phyloP scores from a whole-genome alignment of 2,113 vertebrate species.

The Axis porcinus region DNA sequence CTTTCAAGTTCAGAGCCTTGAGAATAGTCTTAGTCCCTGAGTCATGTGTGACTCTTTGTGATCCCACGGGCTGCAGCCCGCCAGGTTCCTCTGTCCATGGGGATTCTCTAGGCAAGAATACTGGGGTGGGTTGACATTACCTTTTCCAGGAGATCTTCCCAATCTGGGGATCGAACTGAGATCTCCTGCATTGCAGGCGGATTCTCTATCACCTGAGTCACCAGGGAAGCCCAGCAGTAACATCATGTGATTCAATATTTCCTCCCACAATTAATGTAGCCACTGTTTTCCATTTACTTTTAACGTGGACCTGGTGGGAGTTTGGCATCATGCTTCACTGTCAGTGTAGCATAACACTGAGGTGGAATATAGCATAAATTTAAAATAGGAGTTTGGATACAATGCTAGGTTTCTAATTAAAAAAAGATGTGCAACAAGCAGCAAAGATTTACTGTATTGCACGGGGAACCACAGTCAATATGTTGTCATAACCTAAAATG shows the following conservation, averaged over 20 bases:
- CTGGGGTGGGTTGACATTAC: too few relatives aligned
- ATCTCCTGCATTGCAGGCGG: fast-evolving
- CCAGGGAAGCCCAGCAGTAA: background rate
- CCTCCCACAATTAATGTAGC: background rate
- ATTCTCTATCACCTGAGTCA: too few relatives aligned
- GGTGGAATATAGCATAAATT: too few relatives aligned
- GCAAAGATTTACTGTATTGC: too few relatives aligned
- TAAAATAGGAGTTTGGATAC: fast-evolving
- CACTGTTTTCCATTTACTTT: background rate
- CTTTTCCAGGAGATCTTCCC: too few relatives aligned
- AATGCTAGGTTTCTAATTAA: too few relatives aligned
- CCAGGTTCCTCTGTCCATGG: too few relatives aligned
- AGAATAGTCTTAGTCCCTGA: background rate
- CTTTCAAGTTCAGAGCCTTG: background rate
- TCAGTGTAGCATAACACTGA: fast-evolving
- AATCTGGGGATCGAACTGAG: fast-evolving
- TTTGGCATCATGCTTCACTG: background rate
- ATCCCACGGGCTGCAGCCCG: fast-evolving
- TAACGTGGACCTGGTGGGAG: background rate
- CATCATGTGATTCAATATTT: fast-evolving
- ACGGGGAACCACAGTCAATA: too few relatives aligned
- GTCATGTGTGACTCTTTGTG: too few relatives aligned
- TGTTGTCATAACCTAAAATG: too few relatives aligned
- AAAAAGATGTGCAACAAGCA: too few relatives aligned
- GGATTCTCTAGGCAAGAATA: too few relatives aligned